phyloP scores from a whole-genome alignment of 1,140 invertebrate genomes.

The Lepidotrigona ventralis region DNA sequence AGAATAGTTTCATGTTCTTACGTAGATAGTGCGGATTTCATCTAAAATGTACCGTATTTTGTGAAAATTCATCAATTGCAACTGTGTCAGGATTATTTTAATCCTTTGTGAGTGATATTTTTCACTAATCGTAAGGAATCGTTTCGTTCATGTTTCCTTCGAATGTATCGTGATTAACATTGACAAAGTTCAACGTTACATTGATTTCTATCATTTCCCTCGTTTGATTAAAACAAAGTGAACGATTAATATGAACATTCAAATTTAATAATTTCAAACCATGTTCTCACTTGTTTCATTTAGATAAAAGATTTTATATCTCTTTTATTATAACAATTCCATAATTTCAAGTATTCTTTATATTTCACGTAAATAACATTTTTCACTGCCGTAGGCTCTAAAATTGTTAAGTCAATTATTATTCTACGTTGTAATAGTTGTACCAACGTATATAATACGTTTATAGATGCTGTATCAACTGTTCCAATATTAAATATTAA shows the following conservation, averaged over 20 bases:
- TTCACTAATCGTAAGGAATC: background rate
- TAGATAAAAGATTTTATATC: too few relatives aligned
- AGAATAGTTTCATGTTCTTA: slow-evolving; percentile 2
- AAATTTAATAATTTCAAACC: background rate
- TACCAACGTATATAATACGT: too few relatives aligned
- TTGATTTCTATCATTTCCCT: background rate
- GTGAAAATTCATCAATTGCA: background rate
- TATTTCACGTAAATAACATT: too few relatives aligned
- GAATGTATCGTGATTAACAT: background rate
- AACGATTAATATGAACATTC: background rate
- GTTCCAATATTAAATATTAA: background rate
- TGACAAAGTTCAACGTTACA: background rate
- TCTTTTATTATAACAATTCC: background rate
- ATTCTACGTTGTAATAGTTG: too few relatives aligned
- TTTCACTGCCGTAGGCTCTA: too few relatives aligned
- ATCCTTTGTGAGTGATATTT: background rate
- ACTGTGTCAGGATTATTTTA: background rate
- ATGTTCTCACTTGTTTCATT: too few relatives aligned
- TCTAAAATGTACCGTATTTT: background rate
- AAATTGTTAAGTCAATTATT: too few relatives aligned
- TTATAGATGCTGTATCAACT: background rate
- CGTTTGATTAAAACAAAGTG: background rate
- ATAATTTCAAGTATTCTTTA: background rate
- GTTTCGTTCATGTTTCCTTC: background rate
- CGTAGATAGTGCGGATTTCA: background rate